Evolutionary conservation across 1,140 invertebrate genomes (phyloP).

Genomic region (Elysia chlorotica): DNA sequence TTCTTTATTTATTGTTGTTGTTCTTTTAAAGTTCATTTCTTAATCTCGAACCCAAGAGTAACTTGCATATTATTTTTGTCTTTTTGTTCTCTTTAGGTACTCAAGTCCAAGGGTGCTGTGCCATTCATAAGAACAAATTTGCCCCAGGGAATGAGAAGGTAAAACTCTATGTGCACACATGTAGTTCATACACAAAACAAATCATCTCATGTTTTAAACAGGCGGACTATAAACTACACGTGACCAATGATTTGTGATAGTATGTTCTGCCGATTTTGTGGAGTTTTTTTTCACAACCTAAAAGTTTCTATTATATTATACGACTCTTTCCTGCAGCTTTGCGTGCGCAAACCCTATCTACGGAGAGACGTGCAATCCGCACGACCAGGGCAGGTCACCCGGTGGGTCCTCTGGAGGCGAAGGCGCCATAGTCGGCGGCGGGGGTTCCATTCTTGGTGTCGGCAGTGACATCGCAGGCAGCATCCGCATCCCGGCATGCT

Average conservation of each 20-base stretch:
- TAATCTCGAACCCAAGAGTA: too few relatives aligned
- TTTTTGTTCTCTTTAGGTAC: too few relatives aligned
- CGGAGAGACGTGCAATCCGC: conserved; percentile 61
- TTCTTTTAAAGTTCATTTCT: too few relatives aligned
- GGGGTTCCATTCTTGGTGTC: conserved; percentile 59
- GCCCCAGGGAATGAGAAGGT: not conserved
- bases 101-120: not conserved
- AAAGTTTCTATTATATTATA: not conserved
- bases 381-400: conserved; percentile 43
- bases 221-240: not conserved
- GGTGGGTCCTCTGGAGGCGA: conserved; percentile 62
- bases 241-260: not conserved
- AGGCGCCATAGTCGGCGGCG: conserved; percentile 52
- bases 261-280: not conserved
- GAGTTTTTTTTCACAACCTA: not conserved
- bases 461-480: conserved; percentile 62
- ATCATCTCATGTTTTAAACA: not conserved
- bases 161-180: not conserved
- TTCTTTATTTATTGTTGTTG: too few relatives aligned
- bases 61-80: too few relatives aligned
- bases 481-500: conserved; percentile 59
- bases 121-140: not conserved
- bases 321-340: conserved; percentile 33
- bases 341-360: conserved; percentile 64
- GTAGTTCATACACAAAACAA: too few relatives aligned